These are phyloP conservation scores for Timema cristinae DNA, from an alignment of 2,888 invertebrate genomes.

Conservation along the genomic window DNA sequence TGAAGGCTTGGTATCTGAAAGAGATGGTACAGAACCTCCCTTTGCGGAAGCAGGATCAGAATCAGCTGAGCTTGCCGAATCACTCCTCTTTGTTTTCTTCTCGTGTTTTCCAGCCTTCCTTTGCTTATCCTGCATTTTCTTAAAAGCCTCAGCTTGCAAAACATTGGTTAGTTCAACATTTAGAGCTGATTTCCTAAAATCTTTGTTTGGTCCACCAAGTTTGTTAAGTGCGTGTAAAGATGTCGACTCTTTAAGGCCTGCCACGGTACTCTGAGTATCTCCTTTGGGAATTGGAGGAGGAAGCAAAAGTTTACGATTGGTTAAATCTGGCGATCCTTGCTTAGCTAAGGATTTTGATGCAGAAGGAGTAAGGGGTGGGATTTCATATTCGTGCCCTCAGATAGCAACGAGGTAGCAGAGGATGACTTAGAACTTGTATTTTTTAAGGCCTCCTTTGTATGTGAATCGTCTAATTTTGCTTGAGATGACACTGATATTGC, in stretches of 20 bases:
- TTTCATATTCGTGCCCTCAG: conserved; percentile 13
- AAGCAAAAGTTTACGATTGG: conserved; percentile 19
- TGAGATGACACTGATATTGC: conserved; percentile 2
- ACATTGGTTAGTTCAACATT: conserved; percentile 55
- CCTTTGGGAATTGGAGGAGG: conserved; percentile 52
- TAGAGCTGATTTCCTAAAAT: conserved; percentile 67
- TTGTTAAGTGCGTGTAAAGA: conserved; percentile 26
- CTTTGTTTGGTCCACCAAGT: conserved; percentile 56
- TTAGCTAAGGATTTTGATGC: conserved; percentile 29
- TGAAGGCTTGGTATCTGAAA: neutral
- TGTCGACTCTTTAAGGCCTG: conserved; percentile 18
- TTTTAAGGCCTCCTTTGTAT: no score
- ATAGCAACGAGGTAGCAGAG: conserved; percentile 21
- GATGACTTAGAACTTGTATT: conserved; percentile 5
- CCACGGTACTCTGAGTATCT: conserved; percentile 38
- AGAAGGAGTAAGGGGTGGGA: neutral
- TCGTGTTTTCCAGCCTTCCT: conserved; percentile 11
- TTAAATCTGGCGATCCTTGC: conserved; percentile 20
- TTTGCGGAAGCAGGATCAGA: conserved; percentile 15
- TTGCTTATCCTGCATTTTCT: conserved; percentile 43
- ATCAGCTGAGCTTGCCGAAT: conserved; percentile 24
- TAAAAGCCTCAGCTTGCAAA: conserved; percentile 42
- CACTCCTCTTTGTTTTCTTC: conserved; percentile 15
- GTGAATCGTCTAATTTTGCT: no score
- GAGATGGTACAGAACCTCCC: neutral